phyloP scores from a whole-genome alignment of 2,797 vertebrate species.

The Cossypha heuglini region DNA sequence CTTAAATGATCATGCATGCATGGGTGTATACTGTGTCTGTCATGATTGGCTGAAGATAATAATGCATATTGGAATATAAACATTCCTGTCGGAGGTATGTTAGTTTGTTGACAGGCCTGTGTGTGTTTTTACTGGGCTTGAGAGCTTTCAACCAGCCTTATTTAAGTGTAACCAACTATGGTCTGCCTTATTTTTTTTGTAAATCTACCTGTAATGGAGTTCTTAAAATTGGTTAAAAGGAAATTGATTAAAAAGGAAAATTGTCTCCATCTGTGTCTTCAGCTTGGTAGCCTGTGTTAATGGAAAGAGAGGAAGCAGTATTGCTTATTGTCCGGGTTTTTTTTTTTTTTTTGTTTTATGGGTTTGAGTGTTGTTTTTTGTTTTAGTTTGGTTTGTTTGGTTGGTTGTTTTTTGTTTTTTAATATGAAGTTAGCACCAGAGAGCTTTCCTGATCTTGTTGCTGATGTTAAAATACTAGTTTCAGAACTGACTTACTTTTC shows the following conservation, averaged over 20 bases:
- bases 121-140: background rate
- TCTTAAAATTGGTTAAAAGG: background rate
- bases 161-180: background rate
- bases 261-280: background rate
- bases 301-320: background rate
- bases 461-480: background rate
- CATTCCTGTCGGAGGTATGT: background rate
- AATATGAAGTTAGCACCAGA: background rate
- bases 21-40: fast-evolving
- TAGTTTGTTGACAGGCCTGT: background rate
- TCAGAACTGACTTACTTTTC: background rate
- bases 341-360: background rate
- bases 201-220: background rate
- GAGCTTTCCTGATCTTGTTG: background rate
- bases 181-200: background rate
- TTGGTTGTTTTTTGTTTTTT: background rate
- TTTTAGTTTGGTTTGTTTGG: background rate
- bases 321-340: background rate
- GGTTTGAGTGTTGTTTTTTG: no score
- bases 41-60: background rate
- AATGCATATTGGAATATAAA: background rate
- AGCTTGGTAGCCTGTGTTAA: background rate
- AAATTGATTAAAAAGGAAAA: background rate
- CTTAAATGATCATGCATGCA: fast-evolving
- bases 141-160: background rate